Conservation (phyloP, 2,797 vertebrate genomes). For the Crax fasciolata region DNA sequence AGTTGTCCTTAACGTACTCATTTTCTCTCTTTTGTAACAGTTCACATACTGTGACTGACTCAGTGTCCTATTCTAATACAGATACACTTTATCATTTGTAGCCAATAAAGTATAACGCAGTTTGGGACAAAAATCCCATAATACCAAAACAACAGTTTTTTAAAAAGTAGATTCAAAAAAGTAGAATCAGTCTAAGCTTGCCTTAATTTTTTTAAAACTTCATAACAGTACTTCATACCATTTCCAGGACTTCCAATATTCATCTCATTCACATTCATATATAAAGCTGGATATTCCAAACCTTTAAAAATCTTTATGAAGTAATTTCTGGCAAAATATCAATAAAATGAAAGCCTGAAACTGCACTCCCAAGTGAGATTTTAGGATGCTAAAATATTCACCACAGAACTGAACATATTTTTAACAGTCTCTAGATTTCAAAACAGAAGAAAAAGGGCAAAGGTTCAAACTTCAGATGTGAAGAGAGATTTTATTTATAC, state of each 20-base stretch:
- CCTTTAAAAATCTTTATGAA: neutral
- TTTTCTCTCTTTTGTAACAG: constrained; percentile 39
- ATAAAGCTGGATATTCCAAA: neutral
- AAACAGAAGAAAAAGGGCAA: constrained; percentile 42
- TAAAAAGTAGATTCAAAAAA: neutral
- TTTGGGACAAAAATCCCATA: constrained; percentile 4
- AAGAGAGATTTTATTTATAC: neutral
- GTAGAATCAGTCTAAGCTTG: neutral
- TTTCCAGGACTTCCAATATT: neutral
- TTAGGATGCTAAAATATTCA: constrained; percentile 43
- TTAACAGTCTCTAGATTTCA: constrained; percentile 26
- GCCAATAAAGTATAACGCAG: neutral
- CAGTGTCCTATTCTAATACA: neutral
- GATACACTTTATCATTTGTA: neutral
- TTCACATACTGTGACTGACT: constrained; percentile 16
- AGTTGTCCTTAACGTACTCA: neutral
- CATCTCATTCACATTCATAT: neutral
- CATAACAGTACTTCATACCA: neutral
- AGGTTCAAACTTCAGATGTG: constrained; percentile 16
- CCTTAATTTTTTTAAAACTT: neutral
- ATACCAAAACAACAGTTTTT: neutral
- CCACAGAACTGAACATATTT: constrained; percentile 22
- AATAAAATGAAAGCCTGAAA: constrained; percentile 30
- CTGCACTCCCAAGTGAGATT: constrained; percentile 22
- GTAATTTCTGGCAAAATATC: constrained; percentile 26